Conservation (phyloP, 2,888 invertebrate species). For the Cephus pygmeus region DNA sequence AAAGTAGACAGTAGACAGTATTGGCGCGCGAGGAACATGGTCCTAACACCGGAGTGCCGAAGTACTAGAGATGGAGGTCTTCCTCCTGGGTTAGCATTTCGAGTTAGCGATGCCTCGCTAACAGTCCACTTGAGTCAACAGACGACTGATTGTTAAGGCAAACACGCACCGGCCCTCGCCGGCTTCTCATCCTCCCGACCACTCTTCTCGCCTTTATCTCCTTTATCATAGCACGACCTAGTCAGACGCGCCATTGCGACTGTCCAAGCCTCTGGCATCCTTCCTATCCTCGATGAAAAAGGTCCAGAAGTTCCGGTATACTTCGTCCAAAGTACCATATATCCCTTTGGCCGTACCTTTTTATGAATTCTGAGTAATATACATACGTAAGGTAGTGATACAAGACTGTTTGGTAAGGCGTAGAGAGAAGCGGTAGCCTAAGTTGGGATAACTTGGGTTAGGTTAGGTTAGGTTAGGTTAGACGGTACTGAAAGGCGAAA, state of each 20-base stretch:
- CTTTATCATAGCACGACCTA: constrained; percentile 31
- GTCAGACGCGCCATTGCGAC: background rate
- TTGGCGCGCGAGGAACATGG: background rate
- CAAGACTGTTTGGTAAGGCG: background rate
- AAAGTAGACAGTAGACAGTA: background rate
- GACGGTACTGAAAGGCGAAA: constrained; percentile 5
- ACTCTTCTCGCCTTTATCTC: constrained; percentile 29
- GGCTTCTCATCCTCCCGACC: constrained; percentile 10
- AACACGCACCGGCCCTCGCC: constrained; percentile 34
- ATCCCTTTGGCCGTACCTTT: background rate
- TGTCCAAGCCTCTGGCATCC: background rate
- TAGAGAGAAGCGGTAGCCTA: background rate
- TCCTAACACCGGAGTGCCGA: background rate
- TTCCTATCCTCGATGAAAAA: background rate
- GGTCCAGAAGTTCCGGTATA: background rate
- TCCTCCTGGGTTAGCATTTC: constrained; percentile 32
- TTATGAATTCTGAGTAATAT: background rate
- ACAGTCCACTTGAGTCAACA: constrained; percentile 55
- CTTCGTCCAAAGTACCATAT: background rate
- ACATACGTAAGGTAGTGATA: background rate
- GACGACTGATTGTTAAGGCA: constrained; percentile 50
- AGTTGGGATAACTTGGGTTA: background rate
- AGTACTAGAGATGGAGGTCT: background rate
- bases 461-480: background rate
- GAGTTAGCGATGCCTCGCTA: constrained; percentile 51